These are phyloP conservation scores for Mythimna impura DNA, from an alignment of 2,888 invertebrate species.

Conservation along the genomic window DNA sequence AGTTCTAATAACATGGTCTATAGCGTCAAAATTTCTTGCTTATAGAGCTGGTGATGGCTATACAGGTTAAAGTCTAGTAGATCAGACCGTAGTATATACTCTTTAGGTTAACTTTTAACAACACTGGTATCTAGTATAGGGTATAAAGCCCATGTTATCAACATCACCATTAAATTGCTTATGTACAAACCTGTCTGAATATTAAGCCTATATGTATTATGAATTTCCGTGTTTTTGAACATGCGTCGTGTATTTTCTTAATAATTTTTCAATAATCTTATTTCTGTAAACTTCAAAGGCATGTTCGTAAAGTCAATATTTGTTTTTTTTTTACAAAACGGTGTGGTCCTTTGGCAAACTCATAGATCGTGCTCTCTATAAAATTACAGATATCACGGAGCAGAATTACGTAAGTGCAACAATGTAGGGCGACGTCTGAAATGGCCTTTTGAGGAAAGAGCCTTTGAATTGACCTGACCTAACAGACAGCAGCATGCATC, in stretches of 20 bases:
- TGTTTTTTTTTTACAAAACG: background rate
- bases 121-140: background rate
- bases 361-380: constrained; percentile 4
- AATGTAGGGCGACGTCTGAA: constrained; percentile 13
- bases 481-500: constrained; percentile 12
- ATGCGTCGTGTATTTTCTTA: background rate
- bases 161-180: too few species aligned
- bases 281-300: background rate
- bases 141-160: too few species aligned
- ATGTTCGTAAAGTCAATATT: background rate
- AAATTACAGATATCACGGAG: constrained; percentile 2
- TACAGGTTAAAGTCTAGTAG: background rate
- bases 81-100: too few species aligned
- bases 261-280: background rate
- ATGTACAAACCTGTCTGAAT: background rate
- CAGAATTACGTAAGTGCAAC: constrained; percentile 26
- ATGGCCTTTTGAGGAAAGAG: constrained; percentile 33
- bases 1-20: background rate
- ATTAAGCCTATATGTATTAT: background rate
- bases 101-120: background rate
- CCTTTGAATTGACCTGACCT: constrained; percentile 29
- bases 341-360: background rate
- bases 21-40: background rate
- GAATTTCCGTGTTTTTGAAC: background rate
- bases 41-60: background rate